Conservation (phyloP, 2,888 invertebrate genomes). For the Aphodius granarius region DNA sequence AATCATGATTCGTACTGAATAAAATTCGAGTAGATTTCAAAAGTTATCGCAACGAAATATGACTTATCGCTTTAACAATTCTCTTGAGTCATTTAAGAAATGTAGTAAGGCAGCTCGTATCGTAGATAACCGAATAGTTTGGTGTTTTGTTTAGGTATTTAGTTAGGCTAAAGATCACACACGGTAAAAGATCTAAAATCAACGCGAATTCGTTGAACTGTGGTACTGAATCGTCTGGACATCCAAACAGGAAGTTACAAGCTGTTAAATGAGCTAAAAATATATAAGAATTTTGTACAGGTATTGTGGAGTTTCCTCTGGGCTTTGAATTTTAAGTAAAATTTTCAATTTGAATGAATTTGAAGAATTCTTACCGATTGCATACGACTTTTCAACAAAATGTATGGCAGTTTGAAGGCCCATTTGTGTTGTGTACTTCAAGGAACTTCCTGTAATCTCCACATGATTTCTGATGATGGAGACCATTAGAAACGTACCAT, state of each 20-base stretch:
- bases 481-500: slow-evolving; percentile 8
- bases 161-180: too few relatives aligned
- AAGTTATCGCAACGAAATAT: not conserved
- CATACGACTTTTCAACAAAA: slow-evolving; percentile 49
- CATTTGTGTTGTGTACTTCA: slow-evolving; percentile 49
- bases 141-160: not conserved
- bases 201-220: not conserved
- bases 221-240: not conserved
- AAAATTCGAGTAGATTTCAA: not conserved
- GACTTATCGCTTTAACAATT: not conserved
- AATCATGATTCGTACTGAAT: not conserved
- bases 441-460: slow-evolving; percentile 37
- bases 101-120: not conserved
- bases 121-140: not conserved
- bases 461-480: slow-evolving; percentile 44
- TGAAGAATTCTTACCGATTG: slow-evolving; percentile 32
- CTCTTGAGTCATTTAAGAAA: not conserved
- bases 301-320: slow-evolving; percentile 4
- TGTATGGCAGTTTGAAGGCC: slow-evolving; percentile 55
- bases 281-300: not conserved
- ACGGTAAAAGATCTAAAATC: not conserved
- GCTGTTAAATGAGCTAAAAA: not conserved
- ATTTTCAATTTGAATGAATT: not conserved
- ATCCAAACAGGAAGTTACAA: not conserved
- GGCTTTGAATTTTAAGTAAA: not conserved